phyloP scores from a whole-genome alignment of 2,888 invertebrate species.

The Nebria salina region DNA sequence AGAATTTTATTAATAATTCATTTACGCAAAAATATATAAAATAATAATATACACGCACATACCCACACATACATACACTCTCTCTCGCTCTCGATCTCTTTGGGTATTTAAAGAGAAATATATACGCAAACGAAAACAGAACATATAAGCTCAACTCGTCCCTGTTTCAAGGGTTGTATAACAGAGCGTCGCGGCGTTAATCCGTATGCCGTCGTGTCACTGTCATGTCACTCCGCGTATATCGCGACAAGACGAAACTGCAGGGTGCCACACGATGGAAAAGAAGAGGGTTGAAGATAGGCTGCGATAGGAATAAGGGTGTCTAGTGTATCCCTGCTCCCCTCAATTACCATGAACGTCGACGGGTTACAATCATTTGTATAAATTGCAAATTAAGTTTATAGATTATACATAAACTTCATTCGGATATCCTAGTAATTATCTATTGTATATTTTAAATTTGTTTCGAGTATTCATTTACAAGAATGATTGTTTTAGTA shows the following conservation, averaged over 20 bases:
- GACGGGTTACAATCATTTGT: background rate
- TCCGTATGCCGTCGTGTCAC: constrained; percentile 37
- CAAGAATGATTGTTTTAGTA: too few relatives aligned
- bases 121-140: background rate
- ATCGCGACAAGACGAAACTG: constrained; percentile 24
- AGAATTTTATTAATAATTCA: too few relatives aligned
- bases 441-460: background rate
- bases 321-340: background rate
- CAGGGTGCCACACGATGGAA: constrained; percentile 14
- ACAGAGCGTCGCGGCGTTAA: constrained; percentile 30
- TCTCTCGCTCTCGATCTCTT: too few relatives aligned
- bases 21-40: too few relatives aligned
- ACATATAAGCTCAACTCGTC: background rate
- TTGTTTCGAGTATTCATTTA: too few relatives aligned
- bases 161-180: constrained; percentile 40
- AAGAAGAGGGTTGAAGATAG: background rate
- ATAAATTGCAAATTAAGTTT: constrained; percentile 1
- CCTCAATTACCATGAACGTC: background rate
- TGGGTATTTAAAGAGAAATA: background rate
- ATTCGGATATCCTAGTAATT: background rate
- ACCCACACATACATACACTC: too few relatives aligned
- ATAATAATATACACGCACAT: too few relatives aligned
- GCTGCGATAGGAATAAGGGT: background rate
- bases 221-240: constrained; percentile 36
- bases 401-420: background rate